Evolutionary conservation across 2,797 vertebrate species (phyloP).

Genomic region (Sebastes goodei): DNA sequence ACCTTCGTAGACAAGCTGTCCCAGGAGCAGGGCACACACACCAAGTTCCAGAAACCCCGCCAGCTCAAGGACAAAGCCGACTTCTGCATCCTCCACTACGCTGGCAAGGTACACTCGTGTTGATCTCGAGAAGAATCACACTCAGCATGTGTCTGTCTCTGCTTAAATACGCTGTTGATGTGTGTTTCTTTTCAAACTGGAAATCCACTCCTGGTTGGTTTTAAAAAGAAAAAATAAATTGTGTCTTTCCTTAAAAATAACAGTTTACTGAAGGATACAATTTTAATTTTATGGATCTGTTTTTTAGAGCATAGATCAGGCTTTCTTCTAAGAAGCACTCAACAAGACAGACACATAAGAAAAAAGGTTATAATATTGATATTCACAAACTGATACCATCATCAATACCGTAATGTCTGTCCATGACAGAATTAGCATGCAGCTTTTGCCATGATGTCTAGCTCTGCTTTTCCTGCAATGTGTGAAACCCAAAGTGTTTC

Average conservation of each 20-base stretch:
- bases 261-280: not conserved
- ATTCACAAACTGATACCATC: not conserved
- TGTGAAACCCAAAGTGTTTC: too few species aligned
- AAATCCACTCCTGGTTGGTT: not conserved
- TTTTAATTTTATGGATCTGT: not conserved
- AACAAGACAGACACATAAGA: not conserved
- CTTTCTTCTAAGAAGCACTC: not conserved
- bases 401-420: too few species aligned
- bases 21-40: conserved; percentile 95
- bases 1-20: conserved; percentile 96
- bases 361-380: not conserved
- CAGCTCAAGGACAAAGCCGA: conserved; percentile 98
- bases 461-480: too few species aligned
- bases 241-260: not conserved
- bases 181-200: not conserved
- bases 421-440: too few species aligned
- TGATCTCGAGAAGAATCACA: not conserved
- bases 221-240: not conserved
- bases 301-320: not conserved
- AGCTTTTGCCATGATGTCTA: too few species aligned
- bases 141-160: not conserved
- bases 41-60: conserved; percentile 97
- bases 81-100: conserved; percentile 98
- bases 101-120: conserved; percentile 87
- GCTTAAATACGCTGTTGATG: not conserved